Evolutionary conservation across 1,140 invertebrate genomes (phyloP).

Genomic region (Mesaphorura yosii): DNA sequence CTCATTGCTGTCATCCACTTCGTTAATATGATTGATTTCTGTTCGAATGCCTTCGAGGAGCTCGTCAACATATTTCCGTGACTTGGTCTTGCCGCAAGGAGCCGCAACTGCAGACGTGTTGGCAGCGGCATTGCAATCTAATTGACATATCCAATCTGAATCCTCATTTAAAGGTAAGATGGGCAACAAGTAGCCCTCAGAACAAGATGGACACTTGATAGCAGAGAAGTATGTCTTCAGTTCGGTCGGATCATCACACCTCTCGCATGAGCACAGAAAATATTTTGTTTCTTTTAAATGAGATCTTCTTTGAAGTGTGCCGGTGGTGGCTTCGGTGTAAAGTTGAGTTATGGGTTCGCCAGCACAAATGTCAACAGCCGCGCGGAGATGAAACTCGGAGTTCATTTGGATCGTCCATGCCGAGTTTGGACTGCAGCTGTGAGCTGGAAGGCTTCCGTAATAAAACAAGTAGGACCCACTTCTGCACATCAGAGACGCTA

Average conservation of each 20-base stretch:
- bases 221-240: slow-evolving; percentile 54
- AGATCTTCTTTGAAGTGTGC: slow-evolving; percentile 55
- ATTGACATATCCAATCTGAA: no score
- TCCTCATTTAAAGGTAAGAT: no score
- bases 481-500: slow-evolving; percentile 33
- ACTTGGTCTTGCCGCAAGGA: slow-evolving; percentile 7
- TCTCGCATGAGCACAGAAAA: slow-evolving; percentile 52
- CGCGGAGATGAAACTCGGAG: slow-evolving; percentile 44
- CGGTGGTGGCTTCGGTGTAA: slow-evolving; percentile 61
- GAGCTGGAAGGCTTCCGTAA: slow-evolving; percentile 48
- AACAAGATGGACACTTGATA: slow-evolving; percentile 49
- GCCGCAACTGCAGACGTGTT: no score
- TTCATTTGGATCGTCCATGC: slow-evolving; percentile 38
- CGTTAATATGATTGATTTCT: slow-evolving; percentile 8
- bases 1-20: not conserved
- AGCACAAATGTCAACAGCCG: slow-evolving; percentile 44
- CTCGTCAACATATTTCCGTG: not conserved
- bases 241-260: slow-evolving; percentile 57
- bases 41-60: not conserved
- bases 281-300: slow-evolving; percentile 58
- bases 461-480: slow-evolving; percentile 50
- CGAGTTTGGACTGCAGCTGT: slow-evolving; percentile 38
- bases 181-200: slow-evolving; percentile 35
- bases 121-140: no score
- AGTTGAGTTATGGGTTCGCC: slow-evolving; percentile 55